Percentiles rank a stretch among this genome's conserved stretches.
Evolutionary conservation across 1,140 invertebrate genomes (phyloP).

Genomic region (Grapholita molesta): DNA sequence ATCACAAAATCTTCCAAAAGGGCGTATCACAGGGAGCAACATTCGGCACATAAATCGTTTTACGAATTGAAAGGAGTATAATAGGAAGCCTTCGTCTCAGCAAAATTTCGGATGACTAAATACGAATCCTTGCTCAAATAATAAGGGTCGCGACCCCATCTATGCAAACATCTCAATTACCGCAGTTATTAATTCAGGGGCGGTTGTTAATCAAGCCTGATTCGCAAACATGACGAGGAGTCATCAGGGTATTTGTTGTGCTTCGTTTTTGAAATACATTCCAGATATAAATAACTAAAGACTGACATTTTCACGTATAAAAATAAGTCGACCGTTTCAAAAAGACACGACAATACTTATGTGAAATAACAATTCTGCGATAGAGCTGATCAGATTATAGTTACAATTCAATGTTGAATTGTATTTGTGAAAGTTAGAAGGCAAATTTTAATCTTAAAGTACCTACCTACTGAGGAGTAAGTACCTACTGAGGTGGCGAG

Average conservation of each 20-base stretch:
- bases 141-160: slow-evolving; percentile 13
- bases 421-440: too few species aligned
- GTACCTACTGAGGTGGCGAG: too few species aligned
- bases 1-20: background rate
- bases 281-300: too few species aligned
- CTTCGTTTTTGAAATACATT: background rate
- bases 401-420: too few species aligned
- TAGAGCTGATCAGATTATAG: too few species aligned
- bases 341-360: too few species aligned
- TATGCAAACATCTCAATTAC: slow-evolving; percentile 18
- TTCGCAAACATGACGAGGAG: slow-evolving; percentile 1
- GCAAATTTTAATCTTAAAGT: too few species aligned
- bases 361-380: too few species aligned
- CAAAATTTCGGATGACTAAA: slow-evolving; percentile 18
- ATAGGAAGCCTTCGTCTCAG: slow-evolving; percentile 16
- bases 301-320: too few species aligned
- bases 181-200: slow-evolving; percentile 17
- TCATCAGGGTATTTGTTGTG: background rate
- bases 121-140: slow-evolving; percentile 17
- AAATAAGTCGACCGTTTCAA: too few species aligned
- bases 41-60: background rate
- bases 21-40: background rate
- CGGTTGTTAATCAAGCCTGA: slow-evolving; percentile 14
- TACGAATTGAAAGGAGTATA: background rate
- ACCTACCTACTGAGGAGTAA: too few species aligned